Evolutionary conservation across 1,140 invertebrate genomes (phyloP), one percentile per base, ranked within the genome.

Genomic region (Lucilia cuprina): DNA sequence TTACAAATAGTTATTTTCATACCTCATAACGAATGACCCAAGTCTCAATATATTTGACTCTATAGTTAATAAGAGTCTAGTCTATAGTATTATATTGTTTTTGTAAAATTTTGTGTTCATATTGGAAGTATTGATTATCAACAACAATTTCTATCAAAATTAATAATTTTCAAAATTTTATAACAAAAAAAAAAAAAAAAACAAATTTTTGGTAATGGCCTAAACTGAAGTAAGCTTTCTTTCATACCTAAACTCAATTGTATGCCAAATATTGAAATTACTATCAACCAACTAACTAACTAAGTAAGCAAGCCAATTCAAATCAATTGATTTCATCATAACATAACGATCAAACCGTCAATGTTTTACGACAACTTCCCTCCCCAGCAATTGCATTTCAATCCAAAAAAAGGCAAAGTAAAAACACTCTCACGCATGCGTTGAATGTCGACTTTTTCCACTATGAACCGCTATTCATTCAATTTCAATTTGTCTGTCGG

Each of bases 371-470:
- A 70, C 19, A 5, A 70, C 65, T 70, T 70, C 65, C 65, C 65
- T 70, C 65, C 65, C 65, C 19, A 70, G n/a, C 65, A 21, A 70
- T 70, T 70, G 65, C 65, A 70, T 70, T 70, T 70, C 60, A 70
- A 19, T 21, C 60, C 60, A 70, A 70, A 70, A 70, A 70, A 70
- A 70, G 17, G 41, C n/a, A 19, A 25, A 75, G 41, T 5, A 41
- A 41, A 41, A n/a, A 21, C 77, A 80, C 41, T 49, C 77, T 49
- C 41, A 80, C 41, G 41, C 75, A 77, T 35, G 41, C 25, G 7
- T 2, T n/a, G 12, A 41, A 35, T 35, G 30, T 35, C 60, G 60
- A 65, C 60, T 78, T 80, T 19, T 49, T 80, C 77, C 41, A 21
- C 41, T 49, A 50, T 80, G 77, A 50, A 25, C 77, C 47, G 77